Evolutionary conservation across 2,797 vertebrate species (phyloP), one percentile per base, ranked within the genome.

Genomic region (Ataeniobius toweri): DNA sequence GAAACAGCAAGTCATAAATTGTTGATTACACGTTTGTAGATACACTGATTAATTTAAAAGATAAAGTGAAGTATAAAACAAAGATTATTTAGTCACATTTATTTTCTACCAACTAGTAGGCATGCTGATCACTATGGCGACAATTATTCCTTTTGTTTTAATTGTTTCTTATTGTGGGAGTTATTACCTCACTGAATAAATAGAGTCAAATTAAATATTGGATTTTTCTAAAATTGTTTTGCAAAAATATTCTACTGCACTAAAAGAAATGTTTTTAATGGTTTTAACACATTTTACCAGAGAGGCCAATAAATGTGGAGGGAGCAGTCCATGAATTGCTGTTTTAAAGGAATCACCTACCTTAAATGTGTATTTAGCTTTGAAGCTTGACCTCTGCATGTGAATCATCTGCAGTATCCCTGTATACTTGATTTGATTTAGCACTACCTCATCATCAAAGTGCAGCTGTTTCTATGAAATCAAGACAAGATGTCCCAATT

Each of bases 351-450:
- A 1, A 65, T 0, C 48, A 1, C 73, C 48, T 88, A 99, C 98
- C 97, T 96, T 90, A 83, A 99, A 98, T 0, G 96, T 97, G 71
- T 97, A 98, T 86, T 97, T 99, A 86, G 96, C 96, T 12, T 96
- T 96, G 90, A 98, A 99, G 77, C 97, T 97, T 0, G 96, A 97
- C 82, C 96, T 96, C 81, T 97, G 96, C 84, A 99, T 97, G 1
- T 93, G 87, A 78, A 99, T 97, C 0, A 97, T 98, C 89, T 98
- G 96, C 75, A 98, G 88, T 93, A 99, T 96, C 79, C 96, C 97
- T 0, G 94, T 96, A 93, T 97, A 96, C 78, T 95, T 95, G 83
- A 99, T 90, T 92, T 99, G 98, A 85, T 95, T 95, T 46, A 97
- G 95, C 63, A 99, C 97, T 77, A 98, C 92, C 6, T 89, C 91